Conservation (phyloP, 2,113 vertebrate species). For the Phyllopteryx taeniolatus region DNA sequence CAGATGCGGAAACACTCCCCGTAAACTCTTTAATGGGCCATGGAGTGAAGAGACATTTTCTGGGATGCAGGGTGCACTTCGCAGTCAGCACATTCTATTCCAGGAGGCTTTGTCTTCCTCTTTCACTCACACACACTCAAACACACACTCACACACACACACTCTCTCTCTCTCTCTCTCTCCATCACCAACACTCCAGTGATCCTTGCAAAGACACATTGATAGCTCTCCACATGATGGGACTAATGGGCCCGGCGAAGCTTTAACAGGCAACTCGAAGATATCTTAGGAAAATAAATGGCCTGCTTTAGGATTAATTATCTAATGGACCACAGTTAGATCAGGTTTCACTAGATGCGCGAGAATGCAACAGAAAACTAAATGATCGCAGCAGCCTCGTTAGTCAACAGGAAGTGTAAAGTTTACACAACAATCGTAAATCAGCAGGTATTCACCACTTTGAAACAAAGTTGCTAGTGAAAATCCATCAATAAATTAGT, state of each 20-base stretch:
- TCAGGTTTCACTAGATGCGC: constrained; percentile 7
- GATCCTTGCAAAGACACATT: constrained; percentile 43
- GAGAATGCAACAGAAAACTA: neutral
- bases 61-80: constrained; percentile 32
- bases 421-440: constrained; percentile 22
- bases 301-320: constrained; percentile 53
- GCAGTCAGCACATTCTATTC: constrained; percentile 67
- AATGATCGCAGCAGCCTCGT: constrained; percentile 6
- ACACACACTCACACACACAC: neutral
- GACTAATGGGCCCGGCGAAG: constrained; percentile 34
- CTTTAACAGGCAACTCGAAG: constrained; percentile 49
- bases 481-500: too few species aligned
- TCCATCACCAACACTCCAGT: neutral
- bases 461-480: too few species aligned
- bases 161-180: neutral
- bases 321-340: constrained; percentile 45
- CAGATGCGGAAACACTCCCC: constrained; percentile 34
- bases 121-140: neutral
- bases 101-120: constrained; percentile 39
- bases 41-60: constrained; percentile 45
- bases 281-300: constrained; percentile 41
- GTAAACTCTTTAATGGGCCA: constrained; percentile 45
- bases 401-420: constrained; percentile 8
- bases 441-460: neutral
- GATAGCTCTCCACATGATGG: constrained; percentile 45